Conservation (phyloP, 2,797 vertebrate species). For the Ctenopoma multispine region DNA sequence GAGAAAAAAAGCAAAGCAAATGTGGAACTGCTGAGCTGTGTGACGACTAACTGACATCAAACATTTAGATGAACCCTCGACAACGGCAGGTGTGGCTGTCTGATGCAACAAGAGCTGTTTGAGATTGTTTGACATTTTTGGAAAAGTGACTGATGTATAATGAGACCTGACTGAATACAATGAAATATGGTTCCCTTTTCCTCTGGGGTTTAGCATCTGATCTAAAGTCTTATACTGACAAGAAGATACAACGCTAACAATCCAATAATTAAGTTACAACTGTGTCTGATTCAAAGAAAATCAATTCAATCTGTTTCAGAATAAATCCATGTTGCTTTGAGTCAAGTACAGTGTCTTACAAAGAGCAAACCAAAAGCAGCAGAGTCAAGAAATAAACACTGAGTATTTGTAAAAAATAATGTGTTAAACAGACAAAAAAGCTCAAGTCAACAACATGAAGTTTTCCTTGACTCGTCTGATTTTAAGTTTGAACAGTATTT, state of each 20-base stretch:
- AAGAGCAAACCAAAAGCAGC: slow-evolving; percentile 67
- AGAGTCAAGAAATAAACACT: slow-evolving; percentile 68
- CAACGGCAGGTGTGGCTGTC: slow-evolving; percentile 28
- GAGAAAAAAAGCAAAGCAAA: slow-evolving; percentile 32
- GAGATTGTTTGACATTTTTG: slow-evolving; percentile 24
- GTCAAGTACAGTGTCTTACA: slow-evolving; percentile 69
- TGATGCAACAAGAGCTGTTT: slow-evolving; percentile 35
- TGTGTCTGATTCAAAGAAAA: slow-evolving; percentile 67
- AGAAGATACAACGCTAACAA: slow-evolving; percentile 70
- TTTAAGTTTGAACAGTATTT: slow-evolving; percentile 54
- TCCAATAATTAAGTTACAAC: slow-evolving; percentile 64
- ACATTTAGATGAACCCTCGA: slow-evolving; percentile 34
- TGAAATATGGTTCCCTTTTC: slow-evolving; percentile 51
- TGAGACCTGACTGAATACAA: slow-evolving; percentile 9
- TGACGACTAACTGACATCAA: slow-evolving; percentile 53
- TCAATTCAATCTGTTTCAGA: slow-evolving; percentile 54
- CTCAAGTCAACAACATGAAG: slow-evolving; percentile 64
- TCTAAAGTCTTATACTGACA: slow-evolving; percentile 72
- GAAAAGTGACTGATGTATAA: slow-evolving; percentile 39
- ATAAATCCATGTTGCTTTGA: slow-evolving; percentile 29
- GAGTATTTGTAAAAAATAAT: slow-evolving; percentile 65
- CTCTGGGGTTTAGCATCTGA: slow-evolving; percentile 66
- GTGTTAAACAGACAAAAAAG: slow-evolving; percentile 64
- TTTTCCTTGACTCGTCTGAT: slow-evolving; percentile 64
- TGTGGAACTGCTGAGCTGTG: slow-evolving; percentile 27